phyloP scores from a whole-genome alignment of 2,797 vertebrate species.

The Tapera naevia region DNA sequence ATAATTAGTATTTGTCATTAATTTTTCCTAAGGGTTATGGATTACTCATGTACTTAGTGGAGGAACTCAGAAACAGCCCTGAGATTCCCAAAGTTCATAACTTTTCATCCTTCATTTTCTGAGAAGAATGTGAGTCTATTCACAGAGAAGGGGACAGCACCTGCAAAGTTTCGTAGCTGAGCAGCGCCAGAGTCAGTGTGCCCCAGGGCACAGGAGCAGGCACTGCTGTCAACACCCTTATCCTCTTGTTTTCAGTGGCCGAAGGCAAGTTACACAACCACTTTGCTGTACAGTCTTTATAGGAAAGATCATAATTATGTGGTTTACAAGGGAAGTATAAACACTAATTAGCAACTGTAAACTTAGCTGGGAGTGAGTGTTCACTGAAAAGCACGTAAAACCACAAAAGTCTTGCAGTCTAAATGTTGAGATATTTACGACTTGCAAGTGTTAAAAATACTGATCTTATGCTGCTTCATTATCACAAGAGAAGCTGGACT shows the following conservation, averaged over 20 bases:
- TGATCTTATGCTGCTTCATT: neutral
- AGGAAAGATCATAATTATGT: neutral
- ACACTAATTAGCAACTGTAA: neutral
- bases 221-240: neutral
- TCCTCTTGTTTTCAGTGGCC: neutral
- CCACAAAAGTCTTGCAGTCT: neutral
- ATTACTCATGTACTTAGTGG: neutral
- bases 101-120: neutral
- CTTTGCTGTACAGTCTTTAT: neutral
- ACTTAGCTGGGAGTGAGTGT: neutral
- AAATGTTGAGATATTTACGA: neutral
- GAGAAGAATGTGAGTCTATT: neutral
- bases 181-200: accelerated
- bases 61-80: neutral
- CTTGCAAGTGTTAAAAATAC: neutral
- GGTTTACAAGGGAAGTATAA: neutral
- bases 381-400: neutral
- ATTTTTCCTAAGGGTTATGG: neutral
- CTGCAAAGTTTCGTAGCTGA: accelerated
- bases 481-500: neutral
- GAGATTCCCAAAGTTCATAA: neutral
- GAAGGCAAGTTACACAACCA: neutral
- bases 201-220: neutral
- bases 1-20: conserved; percentile 24
- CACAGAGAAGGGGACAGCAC: accelerated